Percentiles rank a stretch among this genome's conserved stretches.
Evolutionary conservation across 2,888 invertebrate genomes (phyloP).

Genomic region (Disparrhopalites patrizii): DNA sequence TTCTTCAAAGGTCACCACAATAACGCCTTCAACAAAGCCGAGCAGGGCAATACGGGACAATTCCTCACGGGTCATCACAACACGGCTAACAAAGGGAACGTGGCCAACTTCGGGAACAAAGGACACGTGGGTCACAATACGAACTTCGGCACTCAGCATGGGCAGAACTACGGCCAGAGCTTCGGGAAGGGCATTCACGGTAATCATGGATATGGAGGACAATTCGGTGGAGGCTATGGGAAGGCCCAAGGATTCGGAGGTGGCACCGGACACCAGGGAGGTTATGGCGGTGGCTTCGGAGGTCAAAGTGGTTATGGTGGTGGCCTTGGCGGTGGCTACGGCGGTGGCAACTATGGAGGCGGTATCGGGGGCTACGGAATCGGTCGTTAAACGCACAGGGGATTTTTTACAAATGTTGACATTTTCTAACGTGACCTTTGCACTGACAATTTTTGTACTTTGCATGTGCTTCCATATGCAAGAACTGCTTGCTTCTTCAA

Average conservation of each 20-base stretch:
- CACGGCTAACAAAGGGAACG: constrained; percentile 40
- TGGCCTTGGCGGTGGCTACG: background rate
- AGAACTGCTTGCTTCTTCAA: too few species aligned
- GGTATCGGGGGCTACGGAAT: constrained; percentile 29
- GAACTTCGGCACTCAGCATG: constrained; percentile 35
- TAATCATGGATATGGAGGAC: constrained; percentile 41
- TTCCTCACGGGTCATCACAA: constrained; percentile 43
- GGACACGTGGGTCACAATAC: constrained; percentile 39
- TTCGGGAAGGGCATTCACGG: constrained; percentile 43
- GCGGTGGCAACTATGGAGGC: constrained; percentile 20
- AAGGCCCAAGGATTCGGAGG: constrained; percentile 40
- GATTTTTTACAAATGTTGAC: too few species aligned
- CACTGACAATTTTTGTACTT: too few species aligned
- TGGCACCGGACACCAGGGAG: constrained; percentile 30
- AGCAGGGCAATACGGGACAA: constrained; percentile 39
- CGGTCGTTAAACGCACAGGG: background rate
- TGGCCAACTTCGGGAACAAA: constrained; percentile 37
- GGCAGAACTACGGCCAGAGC: constrained; percentile 37
- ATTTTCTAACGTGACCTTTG: too few species aligned
- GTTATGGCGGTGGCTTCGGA: constrained; percentile 29
- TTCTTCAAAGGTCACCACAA: constrained; percentile 45
- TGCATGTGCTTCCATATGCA: too few species aligned
- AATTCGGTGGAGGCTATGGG: constrained; percentile 36
- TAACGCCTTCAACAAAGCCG: constrained; percentile 39
- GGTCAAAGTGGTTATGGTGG: background rate